Percentiles rank a stretch among this genome's conserved stretches.
Evolutionary conservation across 2,797 vertebrate genomes (phyloP).

Genomic region (Eulemur mongoz): DNA sequence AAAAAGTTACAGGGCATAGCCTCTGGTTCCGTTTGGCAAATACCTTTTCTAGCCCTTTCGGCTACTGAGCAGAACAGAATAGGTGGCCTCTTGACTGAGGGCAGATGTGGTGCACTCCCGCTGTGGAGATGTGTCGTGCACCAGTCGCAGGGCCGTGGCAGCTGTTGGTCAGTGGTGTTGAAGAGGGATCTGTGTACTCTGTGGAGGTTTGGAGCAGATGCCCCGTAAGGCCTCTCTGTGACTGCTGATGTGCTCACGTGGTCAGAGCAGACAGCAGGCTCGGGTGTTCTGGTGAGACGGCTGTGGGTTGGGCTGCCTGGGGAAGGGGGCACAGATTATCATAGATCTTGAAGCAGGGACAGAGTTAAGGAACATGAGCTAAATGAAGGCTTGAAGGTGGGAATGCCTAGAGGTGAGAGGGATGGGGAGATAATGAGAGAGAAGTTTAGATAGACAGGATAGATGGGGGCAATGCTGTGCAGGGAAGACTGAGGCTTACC

Average conservation of each 20-base stretch:
- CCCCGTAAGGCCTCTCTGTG: not conserved
- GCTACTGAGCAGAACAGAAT: not conserved
- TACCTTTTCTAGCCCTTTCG: not conserved
- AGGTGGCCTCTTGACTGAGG: not conserved
- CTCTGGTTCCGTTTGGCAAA: not conserved
- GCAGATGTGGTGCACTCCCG: not conserved
- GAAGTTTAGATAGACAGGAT: not conserved
- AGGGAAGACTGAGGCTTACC: not conserved
- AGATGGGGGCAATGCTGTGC: too few relatives aligned
- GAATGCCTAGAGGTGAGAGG: not conserved
- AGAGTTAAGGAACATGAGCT: not conserved
- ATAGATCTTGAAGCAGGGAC: not conserved
- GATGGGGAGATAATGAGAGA: not conserved
- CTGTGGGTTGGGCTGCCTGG: not conserved
- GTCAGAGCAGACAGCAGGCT: not conserved
- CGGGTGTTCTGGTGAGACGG: not conserved
- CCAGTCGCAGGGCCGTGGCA: not conserved
- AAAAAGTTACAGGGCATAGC: not conserved
- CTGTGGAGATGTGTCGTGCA: not conserved
- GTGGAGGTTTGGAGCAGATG: not conserved
- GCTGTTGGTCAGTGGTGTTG: not conserved
- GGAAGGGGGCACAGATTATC: not conserved
- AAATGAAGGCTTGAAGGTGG: not conserved
- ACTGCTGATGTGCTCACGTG: not conserved
- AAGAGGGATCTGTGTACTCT: not conserved